These are phyloP conservation scores for Euleptes europaea DNA, from an alignment of 2,113 vertebrate species.

Conservation along the genomic window DNA sequence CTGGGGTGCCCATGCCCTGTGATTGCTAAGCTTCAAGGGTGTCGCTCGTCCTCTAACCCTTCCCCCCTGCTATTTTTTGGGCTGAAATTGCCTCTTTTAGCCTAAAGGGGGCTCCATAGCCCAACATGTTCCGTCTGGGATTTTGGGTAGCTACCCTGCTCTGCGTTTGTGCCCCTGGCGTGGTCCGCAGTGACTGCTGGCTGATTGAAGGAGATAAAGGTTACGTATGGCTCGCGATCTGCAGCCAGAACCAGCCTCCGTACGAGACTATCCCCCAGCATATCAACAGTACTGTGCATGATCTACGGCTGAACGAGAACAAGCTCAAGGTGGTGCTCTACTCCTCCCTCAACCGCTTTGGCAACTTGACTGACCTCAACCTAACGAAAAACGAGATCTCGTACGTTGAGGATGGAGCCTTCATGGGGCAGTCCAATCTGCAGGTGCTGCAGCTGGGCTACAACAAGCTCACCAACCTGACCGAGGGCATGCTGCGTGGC, in stretches of 20 bases:
- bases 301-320: conserved; percentile 96
- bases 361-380: conserved; percentile 97
- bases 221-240: conserved; percentile 98
- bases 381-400: conserved; percentile 98
- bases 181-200: conserved; percentile 91
- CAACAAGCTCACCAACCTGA: conserved; percentile 95
- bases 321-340: conserved; percentile 95
- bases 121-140: conserved; percentile 77
- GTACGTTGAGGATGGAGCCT: conserved; percentile 97
- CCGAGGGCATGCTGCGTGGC: conserved; percentile 93
- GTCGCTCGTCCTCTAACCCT: background rate
- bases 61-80: conserved; percentile 1
- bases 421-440: conserved; percentile 92
- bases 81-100: background rate
- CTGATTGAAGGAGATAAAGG: conserved; percentile 98
- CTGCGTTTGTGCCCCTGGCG: conserved; percentile 76
- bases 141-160: conserved; percentile 72
- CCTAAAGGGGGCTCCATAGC: conserved; percentile 42
- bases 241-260: conserved; percentile 98
- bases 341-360: conserved; percentile 93
- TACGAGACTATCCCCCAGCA: conserved; percentile 98
- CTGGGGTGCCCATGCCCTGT: conserved; percentile 57
- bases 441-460: conserved; percentile 96
- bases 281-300: conserved; percentile 98
- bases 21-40: conserved; percentile 40